Conservation (phyloP, 2,113 vertebrate species). For the Gallinago paraguaiae region DNA sequence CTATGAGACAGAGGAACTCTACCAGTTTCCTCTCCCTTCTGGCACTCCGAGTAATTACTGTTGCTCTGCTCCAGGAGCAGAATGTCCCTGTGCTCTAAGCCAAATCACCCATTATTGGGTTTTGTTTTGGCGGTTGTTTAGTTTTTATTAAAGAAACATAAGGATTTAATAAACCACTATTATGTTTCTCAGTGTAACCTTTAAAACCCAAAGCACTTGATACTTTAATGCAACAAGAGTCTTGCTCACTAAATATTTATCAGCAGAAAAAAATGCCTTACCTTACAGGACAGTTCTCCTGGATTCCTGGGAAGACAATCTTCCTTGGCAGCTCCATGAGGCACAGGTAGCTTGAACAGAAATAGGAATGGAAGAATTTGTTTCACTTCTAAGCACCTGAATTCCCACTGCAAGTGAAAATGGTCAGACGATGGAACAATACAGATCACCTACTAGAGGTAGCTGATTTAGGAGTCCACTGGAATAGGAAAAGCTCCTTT, state of each 20-base stretch:
- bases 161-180: constrained; percentile 70
- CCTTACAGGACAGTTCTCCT: constrained; percentile 86
- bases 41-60: constrained; percentile 79
- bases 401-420: not conserved
- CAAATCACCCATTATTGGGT: not conserved
- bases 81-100: constrained; percentile 79
- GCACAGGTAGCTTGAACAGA: constrained; percentile 82
- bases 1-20: constrained; percentile 75
- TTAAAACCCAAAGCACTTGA: constrained; percentile 51
- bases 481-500: not conserved
- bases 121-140: not conserved
- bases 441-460: not conserved
- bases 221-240: not conserved
- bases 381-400: not conserved
- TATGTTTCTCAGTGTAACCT: constrained; percentile 58
- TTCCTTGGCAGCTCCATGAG: constrained; percentile 81
- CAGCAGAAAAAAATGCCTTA: constrained; percentile 54
- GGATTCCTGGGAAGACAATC: constrained; percentile 75
- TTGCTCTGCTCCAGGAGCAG: constrained; percentile 76
- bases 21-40: constrained; percentile 74
- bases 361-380: constrained; percentile 12
- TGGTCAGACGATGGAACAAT: not conserved
- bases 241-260: not conserved
- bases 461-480: not conserved
- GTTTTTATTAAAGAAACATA: constrained; percentile 52